A percentile compares a stretch with the other conserved stretches of the same genome.
phyloP scores from a whole-genome alignment of 2,888 invertebrate species.

The Lomographa bimaculata region DNA sequence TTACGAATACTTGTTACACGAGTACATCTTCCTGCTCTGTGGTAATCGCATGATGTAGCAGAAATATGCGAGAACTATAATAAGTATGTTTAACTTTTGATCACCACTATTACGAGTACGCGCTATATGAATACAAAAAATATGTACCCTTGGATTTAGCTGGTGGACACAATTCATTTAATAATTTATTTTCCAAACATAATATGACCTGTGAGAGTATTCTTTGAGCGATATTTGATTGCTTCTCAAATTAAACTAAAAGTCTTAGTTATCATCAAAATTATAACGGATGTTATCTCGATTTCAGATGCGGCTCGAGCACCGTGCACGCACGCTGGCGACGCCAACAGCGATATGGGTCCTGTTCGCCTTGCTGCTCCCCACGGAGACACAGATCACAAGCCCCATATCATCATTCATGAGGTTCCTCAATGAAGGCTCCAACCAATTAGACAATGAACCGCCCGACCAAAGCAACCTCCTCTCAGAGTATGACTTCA shows the following conservation, averaged over 20 bases:
- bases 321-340: slow-evolving; percentile 46
- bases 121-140: no score
- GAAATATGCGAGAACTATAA: no score
- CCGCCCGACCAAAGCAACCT: slow-evolving; percentile 77
- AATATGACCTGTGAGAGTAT: no score
- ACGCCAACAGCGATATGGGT: slow-evolving; percentile 52
- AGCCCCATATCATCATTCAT: slow-evolving; percentile 76
- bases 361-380: slow-evolving; percentile 47
- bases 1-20: not conserved
- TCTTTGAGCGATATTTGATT: no score
- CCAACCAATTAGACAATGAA: slow-evolving; percentile 75
- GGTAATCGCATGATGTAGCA: no score
- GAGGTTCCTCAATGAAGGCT: slow-evolving; percentile 80
- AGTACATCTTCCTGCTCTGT: slow-evolving; percentile 5
- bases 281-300: slow-evolving; percentile 11
- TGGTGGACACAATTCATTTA: no score
- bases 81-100: no score
- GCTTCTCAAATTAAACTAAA: no score
- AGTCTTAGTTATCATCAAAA: no score
- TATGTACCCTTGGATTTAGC: no score
- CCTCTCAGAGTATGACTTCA: slow-evolving; percentile 88
- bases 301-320: slow-evolving; percentile 68
- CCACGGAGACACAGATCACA: slow-evolving; percentile 52
- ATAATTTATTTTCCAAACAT: no score
- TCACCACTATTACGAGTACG: no score